Evolutionary conservation across 2,113 vertebrate species (phyloP), one percentile per base, ranked within the genome.

Genomic region (Silurus meridionalis): DNA sequence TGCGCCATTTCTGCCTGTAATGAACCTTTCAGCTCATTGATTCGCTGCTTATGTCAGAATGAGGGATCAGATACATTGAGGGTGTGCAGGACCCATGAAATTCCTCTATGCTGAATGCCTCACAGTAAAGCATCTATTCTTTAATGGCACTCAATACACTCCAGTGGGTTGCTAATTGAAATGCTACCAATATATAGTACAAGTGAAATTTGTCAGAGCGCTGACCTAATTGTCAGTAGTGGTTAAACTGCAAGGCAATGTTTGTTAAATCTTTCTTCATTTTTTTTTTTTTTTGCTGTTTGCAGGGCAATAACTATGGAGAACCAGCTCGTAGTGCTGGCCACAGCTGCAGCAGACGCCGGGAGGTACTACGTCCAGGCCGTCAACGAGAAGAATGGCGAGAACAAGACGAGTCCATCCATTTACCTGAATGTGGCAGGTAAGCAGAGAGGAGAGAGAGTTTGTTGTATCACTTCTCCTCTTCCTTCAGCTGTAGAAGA

Each of bases 271-370:
- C 1, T 8, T 23, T 77, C 37, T 37, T 37, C 37, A 37, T 37
- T n/a, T 21, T 71, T 46, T 64, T 81, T 79, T 4, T 69, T 72
- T 58, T 83, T 89, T 89, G 82, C 81, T 89, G 80, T 87, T n/a
- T 88, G 85, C 83, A 97, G 96, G 93, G 94, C 95, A 88, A 95
- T 97, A 93, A 96, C 96, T 0, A 89, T 96, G 89, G 94, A 96
- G 87, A 96, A 96, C 66, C 95, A 96, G 87, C 93, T 97, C 86
- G 96, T 96, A 87, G 95, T 97, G 88, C 94, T 97, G 13, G 93
- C 93, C 0, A 92, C 92, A 0, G 91, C 92, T 0, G 79, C 83
- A 0, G 2, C 64, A 0, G 96, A 97, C 0, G 77, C 93, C 0
- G 96, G 96, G 66, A 83, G 92, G 17, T 97, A 97, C 91, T 96